Evolutionary conservation across 2,113 vertebrate genomes (phyloP).

Genomic region (Hassar affinis): DNA sequence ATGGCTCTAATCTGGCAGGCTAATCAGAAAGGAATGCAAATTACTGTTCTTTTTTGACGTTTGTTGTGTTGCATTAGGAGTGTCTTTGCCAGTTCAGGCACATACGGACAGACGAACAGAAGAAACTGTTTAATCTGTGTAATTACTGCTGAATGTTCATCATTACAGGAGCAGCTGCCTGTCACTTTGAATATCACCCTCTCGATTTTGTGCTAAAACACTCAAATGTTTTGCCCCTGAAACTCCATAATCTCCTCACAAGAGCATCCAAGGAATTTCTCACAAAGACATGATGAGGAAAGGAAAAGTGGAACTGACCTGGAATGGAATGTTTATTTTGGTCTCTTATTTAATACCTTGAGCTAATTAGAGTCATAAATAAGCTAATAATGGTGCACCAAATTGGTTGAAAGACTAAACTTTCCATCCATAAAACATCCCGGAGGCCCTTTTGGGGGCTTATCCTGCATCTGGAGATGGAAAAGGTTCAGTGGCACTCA

Average conservation of each 20-base stretch:
- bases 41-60: neutral
- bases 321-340: constrained; percentile 16
- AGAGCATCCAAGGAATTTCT: constrained; percentile 3
- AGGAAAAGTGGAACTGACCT: constrained; percentile 15
- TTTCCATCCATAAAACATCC: constrained; percentile 20
- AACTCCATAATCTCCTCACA: neutral
- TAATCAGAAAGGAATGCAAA: constrained; percentile 37
- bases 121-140: constrained; percentile 14
- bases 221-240: neutral
- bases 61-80: neutral
- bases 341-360: neutral
- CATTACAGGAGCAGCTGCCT: constrained; percentile 27
- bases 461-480: neutral
- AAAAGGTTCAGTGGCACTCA: neutral
- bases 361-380: constrained; percentile 18
- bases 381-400: neutral
- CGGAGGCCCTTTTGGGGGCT: neutral
- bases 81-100: neutral
- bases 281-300: neutral
- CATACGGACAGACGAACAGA: neutral
- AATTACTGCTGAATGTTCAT: constrained; percentile 16
- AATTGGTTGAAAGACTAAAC: constrained; percentile 2
- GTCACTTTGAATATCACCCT: constrained; percentile 13
- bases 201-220: neutral
- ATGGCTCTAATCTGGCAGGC: constrained; percentile 15